These are phyloP conservation scores for Tillus elongatus DNA, from an alignment of 2,888 invertebrate species.

Conservation along the genomic window DNA sequence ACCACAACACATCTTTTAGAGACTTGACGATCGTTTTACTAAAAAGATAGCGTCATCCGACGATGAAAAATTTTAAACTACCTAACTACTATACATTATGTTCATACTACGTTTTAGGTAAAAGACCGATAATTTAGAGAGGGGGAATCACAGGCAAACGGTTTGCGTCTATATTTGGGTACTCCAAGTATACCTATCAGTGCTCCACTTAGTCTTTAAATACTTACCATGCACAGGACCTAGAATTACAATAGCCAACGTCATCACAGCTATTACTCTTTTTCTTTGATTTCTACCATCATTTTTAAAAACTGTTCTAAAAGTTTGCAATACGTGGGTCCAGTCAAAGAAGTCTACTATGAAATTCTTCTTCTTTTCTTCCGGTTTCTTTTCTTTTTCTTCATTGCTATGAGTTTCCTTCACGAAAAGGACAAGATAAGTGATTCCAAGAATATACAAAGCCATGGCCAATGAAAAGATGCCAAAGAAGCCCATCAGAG, in stretches of 20 bases:
- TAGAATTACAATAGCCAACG: slow-evolving; percentile 45
- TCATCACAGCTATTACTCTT: slow-evolving; percentile 44
- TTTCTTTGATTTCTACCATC: slow-evolving; percentile 40
- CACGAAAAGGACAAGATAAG: slow-evolving; percentile 42
- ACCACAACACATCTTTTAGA: too few relatives aligned
- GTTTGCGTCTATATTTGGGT: too few relatives aligned
- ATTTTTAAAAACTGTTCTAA: slow-evolving; percentile 44
- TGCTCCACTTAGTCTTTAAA: too few relatives aligned
- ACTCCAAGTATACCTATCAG: too few relatives aligned
- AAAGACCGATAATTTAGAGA: too few relatives aligned
- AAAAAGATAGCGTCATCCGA: too few relatives aligned
- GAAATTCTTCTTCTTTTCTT: slow-evolving; percentile 19
- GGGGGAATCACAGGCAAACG: too few relatives aligned
- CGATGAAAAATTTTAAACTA: too few relatives aligned
- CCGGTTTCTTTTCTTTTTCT: slow-evolving; percentile 10
- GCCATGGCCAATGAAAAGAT: slow-evolving; percentile 43
- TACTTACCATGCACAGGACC: slow-evolving; percentile 49
- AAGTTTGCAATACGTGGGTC: slow-evolving; percentile 45
- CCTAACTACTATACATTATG: too few relatives aligned
- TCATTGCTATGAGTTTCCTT: slow-evolving; percentile 21
- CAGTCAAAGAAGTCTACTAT: slow-evolving; percentile 39
- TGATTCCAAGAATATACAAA: slow-evolving; percentile 43
- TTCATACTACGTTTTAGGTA: too few relatives aligned
- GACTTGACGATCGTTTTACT: too few relatives aligned
- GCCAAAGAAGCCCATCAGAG: slow-evolving; percentile 45